Evolutionary conservation across 2,113 vertebrate genomes (phyloP).

Genomic region (Ptilonorhynchus violaceus): DNA sequence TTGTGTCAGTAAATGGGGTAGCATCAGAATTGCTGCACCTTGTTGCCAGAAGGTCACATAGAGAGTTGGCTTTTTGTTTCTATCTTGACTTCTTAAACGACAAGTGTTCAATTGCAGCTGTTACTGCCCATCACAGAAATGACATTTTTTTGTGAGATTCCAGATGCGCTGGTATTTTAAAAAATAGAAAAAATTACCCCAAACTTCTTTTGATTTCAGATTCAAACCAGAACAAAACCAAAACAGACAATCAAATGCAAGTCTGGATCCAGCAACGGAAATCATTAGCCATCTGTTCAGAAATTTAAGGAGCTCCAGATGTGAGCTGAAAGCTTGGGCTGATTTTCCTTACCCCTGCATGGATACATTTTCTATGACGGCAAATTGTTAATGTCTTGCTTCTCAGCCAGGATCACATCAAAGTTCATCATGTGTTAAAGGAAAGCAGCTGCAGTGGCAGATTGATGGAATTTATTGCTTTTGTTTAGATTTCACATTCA

Average conservation of each 20-base stretch:
- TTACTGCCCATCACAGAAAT: background rate
- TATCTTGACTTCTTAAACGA: background rate
- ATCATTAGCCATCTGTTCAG: conserved; percentile 3
- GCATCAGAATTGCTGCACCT: background rate
- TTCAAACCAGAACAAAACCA: background rate
- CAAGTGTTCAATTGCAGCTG: background rate
- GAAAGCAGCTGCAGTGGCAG: conserved; percentile 22
- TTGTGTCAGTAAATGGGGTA: background rate
- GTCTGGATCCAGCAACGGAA: background rate
- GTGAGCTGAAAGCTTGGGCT: background rate
- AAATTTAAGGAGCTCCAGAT: conserved; percentile 40
- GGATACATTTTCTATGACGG: background rate
- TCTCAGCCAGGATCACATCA: conserved; percentile 6
- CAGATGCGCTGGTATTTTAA: background rate
- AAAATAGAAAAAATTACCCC: background rate
- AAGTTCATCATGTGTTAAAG: conserved; percentile 20
- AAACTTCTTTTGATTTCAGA: conserved; percentile 3
- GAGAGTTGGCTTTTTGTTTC: background rate
- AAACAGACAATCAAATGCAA: background rate
- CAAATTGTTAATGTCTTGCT: background rate
- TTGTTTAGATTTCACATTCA: conserved; percentile 13
- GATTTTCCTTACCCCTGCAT: conserved; percentile 1
- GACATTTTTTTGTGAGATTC: background rate
- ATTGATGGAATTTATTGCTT: background rate
- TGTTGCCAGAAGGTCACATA: background rate